phyloP scores from a whole-genome alignment of 2,888 invertebrate species.

The Sepiola atlantica region DNA sequence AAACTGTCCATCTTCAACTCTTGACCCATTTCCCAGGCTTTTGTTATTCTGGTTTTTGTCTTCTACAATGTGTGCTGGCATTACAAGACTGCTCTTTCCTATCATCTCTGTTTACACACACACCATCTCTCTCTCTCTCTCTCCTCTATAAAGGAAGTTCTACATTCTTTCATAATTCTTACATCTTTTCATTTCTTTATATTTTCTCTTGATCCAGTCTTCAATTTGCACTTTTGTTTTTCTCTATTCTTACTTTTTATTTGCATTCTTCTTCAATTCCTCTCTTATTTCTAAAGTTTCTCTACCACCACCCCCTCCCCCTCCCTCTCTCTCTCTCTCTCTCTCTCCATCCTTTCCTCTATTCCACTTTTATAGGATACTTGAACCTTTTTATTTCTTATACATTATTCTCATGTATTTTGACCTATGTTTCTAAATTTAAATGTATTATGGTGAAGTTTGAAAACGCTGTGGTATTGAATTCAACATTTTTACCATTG shows the following conservation, averaged over 20 bases:
- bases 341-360: background rate
- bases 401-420: no score
- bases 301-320: no score
- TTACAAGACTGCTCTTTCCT: background rate
- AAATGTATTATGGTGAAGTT: no score
- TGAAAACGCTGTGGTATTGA: no score
- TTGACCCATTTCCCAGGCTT: background rate
- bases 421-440: no score
- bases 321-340: background rate
- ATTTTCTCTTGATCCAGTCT: no score
- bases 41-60: conserved; percentile 32
- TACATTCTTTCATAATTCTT: background rate
- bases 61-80: background rate
- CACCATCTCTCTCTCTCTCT: no score
- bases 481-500: no score
- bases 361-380: background rate
- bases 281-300: no score
- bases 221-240: background rate
- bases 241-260: background rate
- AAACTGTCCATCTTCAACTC: conserved; percentile 32
- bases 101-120: background rate
- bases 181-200: background rate
- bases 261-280: no score
- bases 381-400: no score
- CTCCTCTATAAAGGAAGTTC: background rate